phyloP scores from a whole-genome alignment of 2,113 vertebrate species.

The Paedocypris sp. region DNA sequence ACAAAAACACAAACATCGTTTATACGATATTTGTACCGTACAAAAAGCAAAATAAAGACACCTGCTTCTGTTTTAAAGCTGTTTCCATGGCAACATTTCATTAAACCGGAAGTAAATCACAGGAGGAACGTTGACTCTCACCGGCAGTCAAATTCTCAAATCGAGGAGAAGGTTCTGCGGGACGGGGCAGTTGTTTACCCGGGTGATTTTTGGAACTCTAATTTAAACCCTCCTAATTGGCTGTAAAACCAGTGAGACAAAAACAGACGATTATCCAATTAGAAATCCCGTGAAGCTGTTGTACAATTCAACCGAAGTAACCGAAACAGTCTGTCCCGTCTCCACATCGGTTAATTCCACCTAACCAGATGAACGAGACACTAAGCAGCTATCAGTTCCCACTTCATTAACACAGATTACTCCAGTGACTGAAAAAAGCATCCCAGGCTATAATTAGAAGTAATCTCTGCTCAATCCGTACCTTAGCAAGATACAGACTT shows the following conservation, averaged over 20 bases:
- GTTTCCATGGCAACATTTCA: too few relatives aligned
- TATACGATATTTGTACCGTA: too few relatives aligned
- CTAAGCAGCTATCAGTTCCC: conserved; percentile 22
- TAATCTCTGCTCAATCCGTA: conserved; percentile 21
- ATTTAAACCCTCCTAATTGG: neutral
- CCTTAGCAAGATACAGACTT: conserved; percentile 15
- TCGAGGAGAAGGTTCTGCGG: too few relatives aligned
- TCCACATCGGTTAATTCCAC: conserved; percentile 4
- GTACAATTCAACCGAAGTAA: neutral
- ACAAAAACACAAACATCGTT: too few relatives aligned
- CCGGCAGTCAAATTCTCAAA: too few relatives aligned
- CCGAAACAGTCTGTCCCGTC: conserved; percentile 1
- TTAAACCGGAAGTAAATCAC: too few relatives aligned
- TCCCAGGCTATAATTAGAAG: conserved; percentile 7
- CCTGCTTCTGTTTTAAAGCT: too few relatives aligned
- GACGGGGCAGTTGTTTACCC: too few relatives aligned
- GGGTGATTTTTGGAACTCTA: neutral
- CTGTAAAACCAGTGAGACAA: conserved; percentile 1
- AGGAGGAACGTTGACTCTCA: too few relatives aligned
- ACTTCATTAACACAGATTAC: conserved; percentile 16
- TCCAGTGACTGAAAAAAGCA: conserved; percentile 11
- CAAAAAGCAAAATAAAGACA: too few relatives aligned
- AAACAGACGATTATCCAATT: conserved; percentile 16
- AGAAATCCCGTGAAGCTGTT: conserved; percentile 4
- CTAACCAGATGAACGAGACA: conserved; percentile 20